Evolutionary conservation across 2,797 vertebrate genomes (phyloP).

Genomic region (Falco novaeseelandiae): DNA sequence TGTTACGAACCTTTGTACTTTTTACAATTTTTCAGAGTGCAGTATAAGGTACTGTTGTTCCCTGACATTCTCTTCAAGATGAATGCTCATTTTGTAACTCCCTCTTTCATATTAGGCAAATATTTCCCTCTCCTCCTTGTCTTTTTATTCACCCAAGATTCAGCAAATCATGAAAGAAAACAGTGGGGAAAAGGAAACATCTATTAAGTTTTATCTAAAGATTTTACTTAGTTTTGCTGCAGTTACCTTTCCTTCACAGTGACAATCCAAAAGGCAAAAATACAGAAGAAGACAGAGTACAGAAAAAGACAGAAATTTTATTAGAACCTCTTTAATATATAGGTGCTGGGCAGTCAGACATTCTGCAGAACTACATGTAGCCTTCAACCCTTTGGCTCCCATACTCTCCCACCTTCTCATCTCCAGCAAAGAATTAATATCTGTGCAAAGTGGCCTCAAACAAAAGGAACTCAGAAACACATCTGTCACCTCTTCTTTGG

Average conservation of each 20-base stretch:
- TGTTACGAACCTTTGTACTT: constrained; percentile 83
- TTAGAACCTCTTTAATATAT: neutral
- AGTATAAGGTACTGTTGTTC: constrained; percentile 75
- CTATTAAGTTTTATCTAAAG: neutral
- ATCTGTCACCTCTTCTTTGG: neutral
- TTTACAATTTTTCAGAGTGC: constrained; percentile 76
- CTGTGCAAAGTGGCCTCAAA: neutral
- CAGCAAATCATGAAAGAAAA: neutral
- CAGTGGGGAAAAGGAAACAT: neutral
- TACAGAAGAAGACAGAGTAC: neutral
- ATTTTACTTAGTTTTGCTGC: neutral
- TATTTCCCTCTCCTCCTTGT: constrained; percentile 50
- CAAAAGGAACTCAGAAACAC: neutral
- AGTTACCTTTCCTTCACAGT: neutral
- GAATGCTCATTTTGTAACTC: constrained; percentile 73
- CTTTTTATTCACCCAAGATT: constrained; percentile 23
- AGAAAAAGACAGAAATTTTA: neutral
- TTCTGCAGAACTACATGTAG: neutral
- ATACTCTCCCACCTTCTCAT: neutral
- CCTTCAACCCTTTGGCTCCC: neutral
- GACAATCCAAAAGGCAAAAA: neutral
- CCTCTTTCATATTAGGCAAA: constrained; percentile 55
- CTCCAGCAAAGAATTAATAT: neutral
- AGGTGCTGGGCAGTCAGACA: neutral
- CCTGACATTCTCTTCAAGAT: constrained; percentile 70